Evolutionary conservation across 2,888 invertebrate genomes (phyloP), one percentile per base, ranked within the genome.

Genomic region (Papilio gigon): DNA sequence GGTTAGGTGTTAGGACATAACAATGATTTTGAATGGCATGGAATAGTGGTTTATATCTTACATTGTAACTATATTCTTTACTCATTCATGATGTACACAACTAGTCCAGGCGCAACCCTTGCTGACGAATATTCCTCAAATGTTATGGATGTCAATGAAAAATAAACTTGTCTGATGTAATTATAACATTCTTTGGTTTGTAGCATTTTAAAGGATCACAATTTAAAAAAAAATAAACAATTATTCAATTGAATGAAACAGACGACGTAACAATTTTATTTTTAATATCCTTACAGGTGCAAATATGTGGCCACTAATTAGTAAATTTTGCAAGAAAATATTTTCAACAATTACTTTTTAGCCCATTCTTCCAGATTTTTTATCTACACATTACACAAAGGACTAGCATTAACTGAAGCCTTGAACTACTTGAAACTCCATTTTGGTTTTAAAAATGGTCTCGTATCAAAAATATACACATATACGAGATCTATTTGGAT

Each of bases 171-270:
- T 37, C 27, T 65, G 42, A 60, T 58, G 35, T 59, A 47, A 63
- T 63, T 22, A 42, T 63, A 63, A 44, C 61, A 58, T 25, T 8
- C 22, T 66, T 65, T 65, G 40, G 40, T 58, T 65, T 65, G 50
- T 65, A 68, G 68, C 27, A 53, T 65, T 69, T 60, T 50, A 42
- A 65, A 60, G 40, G 22, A 33, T 44, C 58, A 64, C 64, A 64
- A 59, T 64, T 68, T 27, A 67, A 59, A 63, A 20, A 63, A 64
- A 65, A 68, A 64, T 68, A 68, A 68, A 68, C 58, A 68, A 47
- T 60, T 62, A 67, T 64, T 64, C 35, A 12, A 59, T 59, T 33
- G 47, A 64, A 58, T 44, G 40, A 64, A 59, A 58, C 35, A 68
- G 37, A 30, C 17, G 37, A n/a, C 2, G 5, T 40, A 40, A 53